Conservation (phyloP, 2,888 invertebrate genomes). For the Polydrusus cervinus region DNA sequence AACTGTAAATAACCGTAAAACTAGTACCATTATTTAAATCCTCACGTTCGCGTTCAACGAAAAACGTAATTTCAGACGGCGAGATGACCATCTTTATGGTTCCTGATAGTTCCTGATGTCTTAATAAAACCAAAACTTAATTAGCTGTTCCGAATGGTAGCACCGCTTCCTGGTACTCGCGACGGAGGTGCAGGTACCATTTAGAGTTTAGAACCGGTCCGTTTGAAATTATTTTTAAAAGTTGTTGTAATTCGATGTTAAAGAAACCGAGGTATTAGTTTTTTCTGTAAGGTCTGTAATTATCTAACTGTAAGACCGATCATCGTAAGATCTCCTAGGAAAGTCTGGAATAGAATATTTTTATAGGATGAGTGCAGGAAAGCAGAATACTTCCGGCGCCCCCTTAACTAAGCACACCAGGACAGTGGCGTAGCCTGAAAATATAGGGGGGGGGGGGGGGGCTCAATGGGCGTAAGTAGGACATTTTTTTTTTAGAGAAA, state of each 20-base stretch:
- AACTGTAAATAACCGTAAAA: conserved; percentile 11
- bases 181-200: conserved; percentile 17
- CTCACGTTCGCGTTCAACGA: conserved; percentile 33
- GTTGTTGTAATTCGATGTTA: not conserved
- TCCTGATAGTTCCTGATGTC: conserved; percentile 24
- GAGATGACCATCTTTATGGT: conserved; percentile 38
- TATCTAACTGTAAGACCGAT: no score
- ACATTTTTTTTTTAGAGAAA: no score
- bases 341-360: no score
- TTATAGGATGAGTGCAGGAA: no score
- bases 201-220: not conserved
- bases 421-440: no score
- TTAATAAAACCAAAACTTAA: conserved; percentile 34
- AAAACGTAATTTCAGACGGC: conserved; percentile 15
- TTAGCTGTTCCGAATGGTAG: conserved; percentile 27
- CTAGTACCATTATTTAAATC: conserved; percentile 39
- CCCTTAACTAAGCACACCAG: no score
- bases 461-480: no score
- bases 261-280: not conserved
- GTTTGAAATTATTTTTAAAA: not conserved
- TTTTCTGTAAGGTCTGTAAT: no score
- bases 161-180: conserved; percentile 13
- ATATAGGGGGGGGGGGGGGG: no score
- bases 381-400: no score
- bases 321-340: no score